Evolutionary conservation across 2,797 vertebrate species (phyloP).

Genomic region (Nyctalus aviator): DNA sequence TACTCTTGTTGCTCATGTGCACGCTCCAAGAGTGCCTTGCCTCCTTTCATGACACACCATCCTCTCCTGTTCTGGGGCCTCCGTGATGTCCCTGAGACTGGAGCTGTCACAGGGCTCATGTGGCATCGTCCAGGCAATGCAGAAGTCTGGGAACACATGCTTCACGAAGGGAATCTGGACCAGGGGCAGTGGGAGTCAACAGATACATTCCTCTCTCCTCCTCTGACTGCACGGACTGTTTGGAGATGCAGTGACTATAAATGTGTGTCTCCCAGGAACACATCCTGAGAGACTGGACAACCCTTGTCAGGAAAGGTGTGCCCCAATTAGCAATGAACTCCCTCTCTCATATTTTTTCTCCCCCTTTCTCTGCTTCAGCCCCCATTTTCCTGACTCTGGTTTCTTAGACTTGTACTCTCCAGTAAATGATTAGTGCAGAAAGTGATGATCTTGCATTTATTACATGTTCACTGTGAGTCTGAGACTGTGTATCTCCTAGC

Average conservation of each 20-base stretch:
- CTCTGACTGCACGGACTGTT: background rate
- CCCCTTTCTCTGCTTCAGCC: background rate
- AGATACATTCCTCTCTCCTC: background rate
- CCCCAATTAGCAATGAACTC: background rate
- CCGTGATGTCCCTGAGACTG: background rate
- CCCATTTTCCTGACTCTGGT: background rate
- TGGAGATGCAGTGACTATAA: background rate
- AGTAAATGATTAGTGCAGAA: background rate
- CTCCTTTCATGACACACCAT: background rate
- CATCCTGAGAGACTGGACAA: background rate
- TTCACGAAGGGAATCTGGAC: background rate
- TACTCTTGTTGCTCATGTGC: fast-evolving
- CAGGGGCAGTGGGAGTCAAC: background rate
- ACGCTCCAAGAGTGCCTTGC: background rate
- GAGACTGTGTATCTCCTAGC: background rate
- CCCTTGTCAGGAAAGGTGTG: background rate
- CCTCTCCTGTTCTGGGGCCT: background rate
- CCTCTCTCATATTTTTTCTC: background rate
- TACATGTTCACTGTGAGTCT: background rate
- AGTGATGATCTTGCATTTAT: background rate
- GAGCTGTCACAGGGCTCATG: background rate
- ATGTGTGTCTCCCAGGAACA: background rate
- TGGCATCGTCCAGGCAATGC: fast-evolving
- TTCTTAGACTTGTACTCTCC: background rate
- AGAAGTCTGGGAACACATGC: background rate